Evolutionary conservation across 2,888 invertebrate genomes (phyloP).

Genomic region (Microctonus aethiopoides): DNA sequence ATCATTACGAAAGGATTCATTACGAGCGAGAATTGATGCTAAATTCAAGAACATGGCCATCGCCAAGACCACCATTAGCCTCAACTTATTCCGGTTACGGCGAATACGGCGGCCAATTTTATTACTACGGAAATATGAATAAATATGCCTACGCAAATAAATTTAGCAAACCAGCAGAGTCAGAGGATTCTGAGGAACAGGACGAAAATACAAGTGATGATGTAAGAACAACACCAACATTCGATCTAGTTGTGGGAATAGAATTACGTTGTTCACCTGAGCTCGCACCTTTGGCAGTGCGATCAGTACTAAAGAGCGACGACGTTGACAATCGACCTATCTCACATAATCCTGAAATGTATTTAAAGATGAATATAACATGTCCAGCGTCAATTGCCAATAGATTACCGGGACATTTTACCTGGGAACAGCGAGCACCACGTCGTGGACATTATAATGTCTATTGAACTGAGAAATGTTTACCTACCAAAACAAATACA

Average conservation of each 20-base stretch:
- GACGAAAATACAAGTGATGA: conserved; percentile 25
- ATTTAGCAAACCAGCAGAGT: conserved; percentile 41
- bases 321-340: conserved; percentile 48
- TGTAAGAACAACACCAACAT: conserved; percentile 39
- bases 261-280: conserved; percentile 61
- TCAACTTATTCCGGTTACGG: conserved; percentile 63
- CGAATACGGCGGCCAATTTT: conserved; percentile 60
- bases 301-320: conserved; percentile 49
- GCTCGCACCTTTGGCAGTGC: conserved; percentile 57
- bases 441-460: conserved; percentile 25
- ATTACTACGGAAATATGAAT: conserved; percentile 64
- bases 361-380: conserved; percentile 51
- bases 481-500: neutral
- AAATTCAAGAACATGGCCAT: conserved; percentile 32
- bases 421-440: conserved; percentile 55
- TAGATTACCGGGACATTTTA: conserved; percentile 56
- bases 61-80: conserved; percentile 47
- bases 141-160: conserved; percentile 59
- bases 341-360: conserved; percentile 46
- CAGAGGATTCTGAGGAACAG: conserved; percentile 23
- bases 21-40: conserved; percentile 52
- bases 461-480: neutral
- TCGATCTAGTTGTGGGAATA: conserved; percentile 54
- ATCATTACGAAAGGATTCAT: conserved; percentile 53
- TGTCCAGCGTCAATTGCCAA: conserved; percentile 57